phyloP scores from a whole-genome alignment of 2,888 invertebrate genomes.

The Stictocephala bisonia region DNA sequence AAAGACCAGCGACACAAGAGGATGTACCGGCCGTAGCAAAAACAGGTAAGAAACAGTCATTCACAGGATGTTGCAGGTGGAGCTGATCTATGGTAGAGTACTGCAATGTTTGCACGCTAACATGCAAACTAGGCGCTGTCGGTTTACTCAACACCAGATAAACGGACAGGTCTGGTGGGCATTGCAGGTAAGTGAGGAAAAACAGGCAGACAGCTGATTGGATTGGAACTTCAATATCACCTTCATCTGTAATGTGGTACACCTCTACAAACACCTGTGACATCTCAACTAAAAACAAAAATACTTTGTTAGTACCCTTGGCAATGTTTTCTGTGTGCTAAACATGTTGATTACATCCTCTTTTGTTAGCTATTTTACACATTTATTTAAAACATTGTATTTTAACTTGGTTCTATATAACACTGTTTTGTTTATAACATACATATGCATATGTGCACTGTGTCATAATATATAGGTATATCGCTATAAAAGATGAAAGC shows the following conservation, averaged over 20 bases:
- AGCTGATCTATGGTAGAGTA: slow-evolving; percentile 63
- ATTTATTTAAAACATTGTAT: no score
- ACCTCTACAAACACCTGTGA: slow-evolving; percentile 35
- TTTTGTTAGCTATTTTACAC: no score
- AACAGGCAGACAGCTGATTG: slow-evolving; percentile 70
- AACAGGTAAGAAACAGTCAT: slow-evolving; percentile 70
- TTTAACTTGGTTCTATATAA: no score
- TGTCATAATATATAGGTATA: no score
- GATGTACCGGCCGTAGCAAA: slow-evolving; percentile 67
- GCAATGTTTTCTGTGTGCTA: no score
- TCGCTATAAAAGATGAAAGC: no score
- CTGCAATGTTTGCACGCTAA: slow-evolving; percentile 63
- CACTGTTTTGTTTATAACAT: no score
- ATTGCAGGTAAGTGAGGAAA: slow-evolving; percentile 69
- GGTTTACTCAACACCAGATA: slow-evolving; percentile 50
- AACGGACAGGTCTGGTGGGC: slow-evolving; percentile 55
- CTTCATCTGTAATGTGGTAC: background rate
- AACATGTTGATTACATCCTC: no score
- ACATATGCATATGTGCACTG: no score
- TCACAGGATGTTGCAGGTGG: slow-evolving; percentile 63
- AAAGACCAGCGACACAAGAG: slow-evolving; percentile 80
- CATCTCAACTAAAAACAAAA: slow-evolving; percentile 22
- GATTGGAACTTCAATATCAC: slow-evolving; percentile 17
- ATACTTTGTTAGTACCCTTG: no score
- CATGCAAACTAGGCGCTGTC: slow-evolving; percentile 60